Evolutionary conservation across 2,113 vertebrate species (phyloP).

Genomic region (Pygoscelis adeliae): DNA sequence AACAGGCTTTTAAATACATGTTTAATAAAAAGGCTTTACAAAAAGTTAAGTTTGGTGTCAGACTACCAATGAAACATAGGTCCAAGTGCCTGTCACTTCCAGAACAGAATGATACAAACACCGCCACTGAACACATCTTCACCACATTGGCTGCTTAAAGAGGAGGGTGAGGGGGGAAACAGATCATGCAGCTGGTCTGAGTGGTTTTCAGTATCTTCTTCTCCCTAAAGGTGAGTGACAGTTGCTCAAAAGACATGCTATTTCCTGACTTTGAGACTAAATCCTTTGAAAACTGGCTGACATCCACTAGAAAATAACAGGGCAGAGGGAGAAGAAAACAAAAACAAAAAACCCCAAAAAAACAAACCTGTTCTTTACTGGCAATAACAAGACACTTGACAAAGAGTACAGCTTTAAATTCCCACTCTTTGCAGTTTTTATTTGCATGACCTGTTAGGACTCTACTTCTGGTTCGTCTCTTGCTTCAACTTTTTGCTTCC

Average conservation of each 20-base stretch:
- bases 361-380: background rate
- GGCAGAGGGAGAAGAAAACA: background rate
- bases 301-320: background rate
- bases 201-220: background rate
- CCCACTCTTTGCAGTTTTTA: background rate
- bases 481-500: background rate
- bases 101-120: background rate
- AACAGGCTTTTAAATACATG: background rate
- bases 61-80: background rate
- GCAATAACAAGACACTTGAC: background rate
- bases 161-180: background rate
- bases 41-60: background rate
- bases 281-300: background rate
- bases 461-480: background rate
- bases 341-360: background rate
- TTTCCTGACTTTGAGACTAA: background rate
- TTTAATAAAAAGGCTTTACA: background rate
- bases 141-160: background rate
- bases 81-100: background rate
- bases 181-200: background rate
- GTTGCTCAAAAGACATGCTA: background rate
- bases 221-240: background rate
- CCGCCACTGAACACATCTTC: background rate
- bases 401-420: background rate
- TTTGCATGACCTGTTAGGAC: background rate